Evolutionary conservation across 2,888 invertebrate species (phyloP), one percentile per base, ranked within the genome.

Genomic region (Melinopterus prodromus): DNA sequence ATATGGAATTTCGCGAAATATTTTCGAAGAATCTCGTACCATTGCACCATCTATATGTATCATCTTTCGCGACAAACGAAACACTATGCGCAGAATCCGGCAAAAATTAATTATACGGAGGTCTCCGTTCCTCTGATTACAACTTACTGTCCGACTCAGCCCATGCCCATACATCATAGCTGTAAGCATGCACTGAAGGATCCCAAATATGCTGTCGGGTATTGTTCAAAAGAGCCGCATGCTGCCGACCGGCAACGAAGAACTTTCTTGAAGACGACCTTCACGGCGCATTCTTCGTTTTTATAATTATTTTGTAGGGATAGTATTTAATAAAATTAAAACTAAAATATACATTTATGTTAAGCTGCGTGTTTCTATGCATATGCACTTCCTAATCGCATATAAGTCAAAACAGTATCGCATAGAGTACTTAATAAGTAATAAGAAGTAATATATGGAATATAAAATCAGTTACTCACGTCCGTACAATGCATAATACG

Each of bases 171-270:
- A 26, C 71, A 71, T 71, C 71, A 16, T 71, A 71, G 71, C 71
- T 16, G 71, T 71, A 71, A 71, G 35, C 35, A 71, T 71, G 71
- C 71, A 71, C 16, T 16, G 35, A 71, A 71, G 71, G 71, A 71
- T 71, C 71, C 35, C 26, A 71, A 71, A 71, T 71, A 71, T 71
- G 71, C 71, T 71, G 71, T 71, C 71, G 26, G 71, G 71, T 71
- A 71, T 16, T 35, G 71, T 35, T 26, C 35, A 71, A 71, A 71
- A 71, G 71, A 71, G 71, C 71, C 71, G 71, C 71, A 26, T 26
- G 26, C 26, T 26, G 26, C 26, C 26, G 26, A 26, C 26, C 3
- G 26, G 26, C 26, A 53, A 53, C 53, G 12, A 53, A 53, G 53
- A 53, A 12, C 12, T 53, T 7, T 53, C 53, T 53, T 53, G 9